Base-by-base conservation (phyloP, 2,888 invertebrate species). In the Lepidocyrtoides sp. region DNA sequence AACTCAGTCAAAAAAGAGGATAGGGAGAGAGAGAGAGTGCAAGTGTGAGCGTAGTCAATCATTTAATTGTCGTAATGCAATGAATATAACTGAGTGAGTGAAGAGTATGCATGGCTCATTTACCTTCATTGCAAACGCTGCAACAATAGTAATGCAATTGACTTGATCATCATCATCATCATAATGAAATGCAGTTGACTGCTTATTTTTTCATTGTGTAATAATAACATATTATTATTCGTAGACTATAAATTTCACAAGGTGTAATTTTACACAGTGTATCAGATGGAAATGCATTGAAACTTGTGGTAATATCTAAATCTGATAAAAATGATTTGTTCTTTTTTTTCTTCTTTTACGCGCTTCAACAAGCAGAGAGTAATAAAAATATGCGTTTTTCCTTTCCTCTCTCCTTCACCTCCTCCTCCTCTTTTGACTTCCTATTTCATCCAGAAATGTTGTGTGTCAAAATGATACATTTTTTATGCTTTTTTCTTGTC, bases 1-100 rank as follows among this genome's bases (percentile, higher is more conserved):
- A 29, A 14, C n/a, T 69, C 17, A 69, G 36, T 17, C 17, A 36
- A 41, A 81, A 14, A 20, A 4, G 72, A 72, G 4, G 2, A 54
- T 20, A 41, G 29, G 72, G 26, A 36, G 36, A 36, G 36, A 41
- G 29, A 85, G 26, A n/a, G n/a, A n/a, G n/a, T n/a, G n/a, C n/a
- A n/a, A n/a, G n/a, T n/a, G n/a, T n/a, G n/a, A 69, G 83, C 84
- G 72, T 86, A 77, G 75, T 77, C 75, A 86, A 86, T 72, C 57
- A 57, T 77, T 57, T 77, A 86, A 86, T 77, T 86, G 77, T 60
- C 41, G 60, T 44, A 14, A 26, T 44, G 36, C 69, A 26, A n/a
- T 17, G 36, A 8, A 1, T 20, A 12, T 29, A 29, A 57, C 32
- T 54, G 85, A 85, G 51, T 63, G 20, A 57, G 57, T 26, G 14